Base-by-base conservation (phyloP, 2,888 invertebrate genomes). In the Lysandra bellargus region DNA sequence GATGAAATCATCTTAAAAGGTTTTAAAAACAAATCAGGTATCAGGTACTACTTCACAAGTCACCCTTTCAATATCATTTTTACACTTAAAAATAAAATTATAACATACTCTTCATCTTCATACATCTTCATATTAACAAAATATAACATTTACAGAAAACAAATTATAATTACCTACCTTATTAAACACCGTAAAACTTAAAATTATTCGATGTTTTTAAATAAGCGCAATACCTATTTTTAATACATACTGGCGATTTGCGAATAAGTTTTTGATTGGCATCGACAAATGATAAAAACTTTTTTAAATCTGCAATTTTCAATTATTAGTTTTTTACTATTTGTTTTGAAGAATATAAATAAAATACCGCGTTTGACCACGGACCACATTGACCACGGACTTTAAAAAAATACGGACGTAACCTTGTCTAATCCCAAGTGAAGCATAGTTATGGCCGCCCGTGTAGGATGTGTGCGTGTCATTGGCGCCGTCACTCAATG, bases 21-120 rank as follows among this genome's bases (percentile, higher is more conserved):
- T 78, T 80, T 81, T 78, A 73, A 80, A 81, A 79, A 81, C 79
- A 82, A 83, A 83, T 83, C 82, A 82, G 80, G 81, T 80, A 81
- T 84, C 84, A 84, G 84, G 84, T 84, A 84, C 84, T 82, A 83
- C 83, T 83, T 84, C 81, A 82, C 83, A 84, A 84, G 83, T 84
- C 80, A 83, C 83, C 80, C 73, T n/a, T 33, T 17, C 30, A 79
- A 79, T 60, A 37, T 57, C 60, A 79, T 74, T 74, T 53, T 23
- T 37, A 73, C 23, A 57, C 17, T 73, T 80, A 73, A 61, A 80
- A 78, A 79, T 72, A 80, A 78, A 79, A 74, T 80, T 69, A 79
- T 60, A 78, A 76, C 79, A 78, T 64, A 76, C 30, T 64, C 74
- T 80, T 78, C 49, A 76, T 80, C 79, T 80, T 78, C 23, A 23